Conservation (phyloP, 2,888 invertebrate species). For the Drosophila emarginata region DNA sequence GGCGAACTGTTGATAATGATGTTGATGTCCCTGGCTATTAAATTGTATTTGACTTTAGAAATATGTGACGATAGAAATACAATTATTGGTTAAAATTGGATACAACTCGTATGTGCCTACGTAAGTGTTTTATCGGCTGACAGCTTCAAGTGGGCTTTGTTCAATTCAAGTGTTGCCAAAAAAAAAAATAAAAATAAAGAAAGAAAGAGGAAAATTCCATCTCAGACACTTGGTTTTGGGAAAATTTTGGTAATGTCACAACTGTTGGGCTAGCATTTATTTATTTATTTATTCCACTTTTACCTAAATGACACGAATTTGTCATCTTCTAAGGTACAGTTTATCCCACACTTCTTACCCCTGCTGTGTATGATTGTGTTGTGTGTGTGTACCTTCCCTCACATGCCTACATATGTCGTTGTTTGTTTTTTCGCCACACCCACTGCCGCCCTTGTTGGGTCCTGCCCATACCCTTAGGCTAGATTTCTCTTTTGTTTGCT, state of each 20-base stretch:
- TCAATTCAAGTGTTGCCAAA: constrained; percentile 57
- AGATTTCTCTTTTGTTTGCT: constrained; percentile 57
- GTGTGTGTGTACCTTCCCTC: neutral
- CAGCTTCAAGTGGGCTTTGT: constrained; percentile 57
- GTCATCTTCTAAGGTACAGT: constrained; percentile 58
- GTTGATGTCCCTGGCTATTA: constrained; percentile 27
- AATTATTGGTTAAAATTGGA: neutral
- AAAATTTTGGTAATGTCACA: constrained; percentile 63
- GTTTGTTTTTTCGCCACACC: constrained; percentile 63
- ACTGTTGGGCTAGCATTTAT: constrained; percentile 24
- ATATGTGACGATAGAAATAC: constrained; percentile 26
- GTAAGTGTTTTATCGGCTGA: constrained; percentile 51
- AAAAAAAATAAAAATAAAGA: constrained; percentile 30
- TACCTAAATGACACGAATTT: constrained; percentile 69
- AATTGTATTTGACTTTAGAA: constrained; percentile 20
- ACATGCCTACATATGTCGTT: constrained; percentile 56
- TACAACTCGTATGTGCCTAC: constrained; percentile 9
- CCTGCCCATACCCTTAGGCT: constrained; percentile 23
- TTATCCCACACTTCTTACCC: constrained; percentile 29
- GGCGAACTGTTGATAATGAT: no score
- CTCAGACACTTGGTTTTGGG: constrained; percentile 55
- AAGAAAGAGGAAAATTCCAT: constrained; percentile 24
- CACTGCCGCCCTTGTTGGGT: constrained; percentile 24
- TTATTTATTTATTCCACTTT: constrained; percentile 70
- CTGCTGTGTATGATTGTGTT: constrained; percentile 9